Evolutionary conservation across 2,113 vertebrate species (phyloP).

Genomic region (Canis aureus): DNA sequence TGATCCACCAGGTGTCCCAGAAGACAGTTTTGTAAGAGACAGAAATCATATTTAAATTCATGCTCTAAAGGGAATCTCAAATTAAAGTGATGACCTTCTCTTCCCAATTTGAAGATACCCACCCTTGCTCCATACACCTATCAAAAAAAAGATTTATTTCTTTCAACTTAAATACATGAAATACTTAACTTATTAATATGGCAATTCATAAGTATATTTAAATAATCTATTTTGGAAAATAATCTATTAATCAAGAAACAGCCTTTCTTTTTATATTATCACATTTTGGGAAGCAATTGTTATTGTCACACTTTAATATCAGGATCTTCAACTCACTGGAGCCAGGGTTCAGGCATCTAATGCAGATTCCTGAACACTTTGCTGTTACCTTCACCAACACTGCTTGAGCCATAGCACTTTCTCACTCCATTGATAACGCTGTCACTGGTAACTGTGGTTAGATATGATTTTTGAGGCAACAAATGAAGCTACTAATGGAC

Average conservation of each 20-base stretch:
- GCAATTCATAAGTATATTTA: neutral
- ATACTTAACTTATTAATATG: neutral
- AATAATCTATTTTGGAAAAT: slow-evolving; percentile 14
- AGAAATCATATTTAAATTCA: slow-evolving; percentile 36
- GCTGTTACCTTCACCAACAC: neutral
- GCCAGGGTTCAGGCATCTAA: neutral
- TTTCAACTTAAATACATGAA: neutral
- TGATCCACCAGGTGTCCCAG: too few relatives aligned
- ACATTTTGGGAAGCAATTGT: neutral
- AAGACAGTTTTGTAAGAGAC: neutral
- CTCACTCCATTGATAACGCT: neutral
- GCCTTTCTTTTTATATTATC: slow-evolving; percentile 18
- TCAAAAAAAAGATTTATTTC: neutral
- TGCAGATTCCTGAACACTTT: neutral
- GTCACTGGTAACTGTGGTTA: neutral
- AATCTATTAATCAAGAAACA: neutral
- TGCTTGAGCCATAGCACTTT: neutral
- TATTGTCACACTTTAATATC: neutral
- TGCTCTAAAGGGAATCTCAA: neutral
- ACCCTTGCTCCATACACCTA: neutral
- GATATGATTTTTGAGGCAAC: too few relatives aligned
- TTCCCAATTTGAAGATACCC: neutral
- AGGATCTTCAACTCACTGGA: neutral
- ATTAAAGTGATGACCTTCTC: neutral
- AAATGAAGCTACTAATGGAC: too few relatives aligned